phyloP scores from a whole-genome alignment of 2,797 vertebrate species.

The Lacerta bilineata region DNA sequence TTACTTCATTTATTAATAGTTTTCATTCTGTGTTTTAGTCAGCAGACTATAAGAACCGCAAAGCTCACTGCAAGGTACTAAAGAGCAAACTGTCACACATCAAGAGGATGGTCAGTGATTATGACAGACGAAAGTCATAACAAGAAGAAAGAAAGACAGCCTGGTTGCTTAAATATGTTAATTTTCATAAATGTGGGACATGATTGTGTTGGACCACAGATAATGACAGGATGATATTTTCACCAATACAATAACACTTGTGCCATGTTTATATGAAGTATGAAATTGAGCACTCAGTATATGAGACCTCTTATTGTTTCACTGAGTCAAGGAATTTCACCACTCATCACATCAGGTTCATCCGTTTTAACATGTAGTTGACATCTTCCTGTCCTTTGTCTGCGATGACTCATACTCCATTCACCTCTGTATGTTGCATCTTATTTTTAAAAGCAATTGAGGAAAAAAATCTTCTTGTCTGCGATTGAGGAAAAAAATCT shows the following conservation, averaged over 20 bases:
- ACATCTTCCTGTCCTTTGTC: background rate
- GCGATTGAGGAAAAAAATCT: no score
- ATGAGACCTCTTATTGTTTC: slow-evolving; percentile 10
- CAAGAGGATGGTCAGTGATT: slow-evolving; percentile 90
- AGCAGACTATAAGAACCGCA: slow-evolving; percentile 86
- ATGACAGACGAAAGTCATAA: slow-evolving; percentile 75
- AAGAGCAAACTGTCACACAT: slow-evolving; percentile 91
- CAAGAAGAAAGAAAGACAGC: slow-evolving; percentile 7
- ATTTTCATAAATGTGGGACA: slow-evolving; percentile 15
- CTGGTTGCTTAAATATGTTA: background rate
- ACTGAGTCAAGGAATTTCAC: slow-evolving; percentile 23
- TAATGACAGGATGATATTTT: background rate
- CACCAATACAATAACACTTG: background rate
- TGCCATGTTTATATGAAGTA: slow-evolving; percentile 37
- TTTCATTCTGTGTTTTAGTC: slow-evolving; percentile 76
- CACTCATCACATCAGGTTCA: background rate
- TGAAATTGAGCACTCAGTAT: background rate
- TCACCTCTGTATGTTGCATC: background rate
- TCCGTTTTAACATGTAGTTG: slow-evolving; percentile 3
- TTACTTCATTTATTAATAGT: background rate
- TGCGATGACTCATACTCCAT: background rate
- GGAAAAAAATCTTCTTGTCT: no score
- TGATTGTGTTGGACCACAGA: slow-evolving; percentile 24
- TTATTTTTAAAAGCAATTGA: slow-evolving; percentile 44
- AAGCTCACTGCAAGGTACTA: slow-evolving; percentile 86